Percentiles rank a stretch among this genome's conserved stretches.
Conservation (phyloP, 2,113 vertebrate genomes). For the Heptranchias perlo region DNA sequence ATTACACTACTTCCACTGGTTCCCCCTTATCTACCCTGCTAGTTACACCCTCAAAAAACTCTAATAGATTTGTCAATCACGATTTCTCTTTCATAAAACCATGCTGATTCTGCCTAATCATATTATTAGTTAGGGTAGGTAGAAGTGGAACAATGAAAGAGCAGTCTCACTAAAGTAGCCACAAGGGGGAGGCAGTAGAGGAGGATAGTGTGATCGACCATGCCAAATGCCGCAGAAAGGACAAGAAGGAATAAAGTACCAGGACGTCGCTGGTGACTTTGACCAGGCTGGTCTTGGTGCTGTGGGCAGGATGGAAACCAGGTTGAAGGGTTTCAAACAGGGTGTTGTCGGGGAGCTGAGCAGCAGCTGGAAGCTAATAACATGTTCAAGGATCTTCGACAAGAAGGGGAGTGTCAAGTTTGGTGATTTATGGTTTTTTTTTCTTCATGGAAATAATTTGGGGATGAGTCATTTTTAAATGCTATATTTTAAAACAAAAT, state of each 20-base stretch:
- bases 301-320: neutral
- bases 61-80: too few relatives aligned
- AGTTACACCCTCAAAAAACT: too few relatives aligned
- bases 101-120: too few relatives aligned
- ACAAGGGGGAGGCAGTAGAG: neutral
- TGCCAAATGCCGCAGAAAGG: too few relatives aligned
- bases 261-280: neutral
- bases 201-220: neutral
- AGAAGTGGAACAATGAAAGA: too few relatives aligned
- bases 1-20: too few relatives aligned
- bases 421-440: neutral
- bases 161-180: too few relatives aligned
- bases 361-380: neutral
- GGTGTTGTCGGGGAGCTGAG: too few relatives aligned
- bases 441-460: neutral
- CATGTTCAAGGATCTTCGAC: neutral
- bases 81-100: too few relatives aligned
- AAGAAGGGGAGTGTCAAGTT: neutral
- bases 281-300: neutral
- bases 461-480: neutral
- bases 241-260: neutral
- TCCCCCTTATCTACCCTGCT: too few relatives aligned
- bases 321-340: neutral
- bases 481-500: neutral
- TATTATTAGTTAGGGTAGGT: too few relatives aligned